Percentiles rank a stretch among this genome's conserved stretches.
These are phyloP conservation scores for Pristionchus arcanus DNA, from an alignment of 2,888 invertebrate species.

Conservation along the genomic window DNA sequence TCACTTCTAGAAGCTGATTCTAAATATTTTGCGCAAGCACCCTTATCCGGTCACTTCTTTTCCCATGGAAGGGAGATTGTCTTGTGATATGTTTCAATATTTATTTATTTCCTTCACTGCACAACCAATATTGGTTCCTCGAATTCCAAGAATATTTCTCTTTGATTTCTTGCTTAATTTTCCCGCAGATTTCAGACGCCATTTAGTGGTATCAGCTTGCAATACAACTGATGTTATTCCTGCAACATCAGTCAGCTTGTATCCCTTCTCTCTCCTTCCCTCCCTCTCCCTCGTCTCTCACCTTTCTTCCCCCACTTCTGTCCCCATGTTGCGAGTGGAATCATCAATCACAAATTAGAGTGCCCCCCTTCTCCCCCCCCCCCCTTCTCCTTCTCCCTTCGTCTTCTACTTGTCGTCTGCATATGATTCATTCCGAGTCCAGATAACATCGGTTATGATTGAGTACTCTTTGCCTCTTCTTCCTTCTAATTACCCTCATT, in stretches of 20 bases:
- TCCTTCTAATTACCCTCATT: slow-evolving; percentile 11
- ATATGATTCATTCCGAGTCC: background rate
- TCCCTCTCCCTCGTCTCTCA: slow-evolving; percentile 18
- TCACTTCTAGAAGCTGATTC: background rate
- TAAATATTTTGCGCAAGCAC: too few relatives aligned
- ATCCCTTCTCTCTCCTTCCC: background rate
- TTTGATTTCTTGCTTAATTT: background rate
- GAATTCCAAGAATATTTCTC: background rate
- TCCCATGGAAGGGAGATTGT: too few relatives aligned
- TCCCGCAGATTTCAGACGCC: background rate
- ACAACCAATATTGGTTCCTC: too few relatives aligned
- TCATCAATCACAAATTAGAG: slow-evolving; percentile 49
- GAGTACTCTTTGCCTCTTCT: background rate
- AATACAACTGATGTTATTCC: background rate
- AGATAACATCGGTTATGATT: slow-evolving; percentile 38
- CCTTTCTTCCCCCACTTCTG: background rate
- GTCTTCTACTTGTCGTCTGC: background rate
- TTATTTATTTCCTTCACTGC: too few relatives aligned
- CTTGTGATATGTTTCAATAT: too few relatives aligned
- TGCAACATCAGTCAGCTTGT: slow-evolving; percentile 6
- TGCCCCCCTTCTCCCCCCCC: background rate
- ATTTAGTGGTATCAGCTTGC: background rate
- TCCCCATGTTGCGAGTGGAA: slow-evolving; percentile 29
- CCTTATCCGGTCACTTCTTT: too few relatives aligned
- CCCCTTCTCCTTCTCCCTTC: background rate